Conservation (phyloP, 1,140 invertebrate species). For the Rhyzopertha dominica region DNA sequence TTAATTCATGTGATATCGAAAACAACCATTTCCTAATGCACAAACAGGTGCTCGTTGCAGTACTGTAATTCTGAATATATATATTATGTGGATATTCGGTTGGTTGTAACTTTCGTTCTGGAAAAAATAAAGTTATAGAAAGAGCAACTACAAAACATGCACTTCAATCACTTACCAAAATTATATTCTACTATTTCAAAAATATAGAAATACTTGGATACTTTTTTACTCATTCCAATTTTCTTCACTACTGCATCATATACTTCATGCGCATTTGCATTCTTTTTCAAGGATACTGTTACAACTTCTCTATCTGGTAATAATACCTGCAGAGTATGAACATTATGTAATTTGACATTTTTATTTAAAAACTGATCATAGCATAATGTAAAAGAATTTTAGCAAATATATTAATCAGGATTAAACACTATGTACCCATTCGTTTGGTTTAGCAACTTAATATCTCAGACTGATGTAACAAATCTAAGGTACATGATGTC, state of each 20-base stretch:
- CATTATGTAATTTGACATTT: no score
- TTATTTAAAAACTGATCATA: no score
- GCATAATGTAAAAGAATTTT: no score
- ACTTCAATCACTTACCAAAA: slow-evolving; percentile 66
- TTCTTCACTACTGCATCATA: slow-evolving; percentile 85
- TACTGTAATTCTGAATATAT: slow-evolving; percentile 99
- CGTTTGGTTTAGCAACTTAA: no score
- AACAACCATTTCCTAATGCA: slow-evolving; percentile 93
- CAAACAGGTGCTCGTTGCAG: slow-evolving; percentile 95
- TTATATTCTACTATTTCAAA: slow-evolving; percentile 98
- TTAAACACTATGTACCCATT: no score
- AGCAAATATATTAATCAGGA: no score
- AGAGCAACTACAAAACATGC: slow-evolving; percentile 1
- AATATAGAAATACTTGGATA: slow-evolving; percentile 89
- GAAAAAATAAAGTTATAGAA: slow-evolving; percentile 32
- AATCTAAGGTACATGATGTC: no score
- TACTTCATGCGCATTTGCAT: slow-evolving; percentile 85
- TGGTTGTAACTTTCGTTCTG: slow-evolving; percentile 89
- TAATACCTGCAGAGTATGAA: slow-evolving; percentile 49
- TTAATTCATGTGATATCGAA: slow-evolving; percentile 67
- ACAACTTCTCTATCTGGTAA: slow-evolving; percentile 83
- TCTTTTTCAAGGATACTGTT: slow-evolving; percentile 86
- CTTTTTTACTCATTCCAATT: slow-evolving; percentile 72
- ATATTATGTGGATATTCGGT: slow-evolving; percentile 95
- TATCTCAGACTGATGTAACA: no score